A percentile compares a stretch with the other conserved stretches of the same genome.
phyloP scores from a whole-genome alignment of 2,888 invertebrate genomes.

The Ceraclea dissimilis region DNA sequence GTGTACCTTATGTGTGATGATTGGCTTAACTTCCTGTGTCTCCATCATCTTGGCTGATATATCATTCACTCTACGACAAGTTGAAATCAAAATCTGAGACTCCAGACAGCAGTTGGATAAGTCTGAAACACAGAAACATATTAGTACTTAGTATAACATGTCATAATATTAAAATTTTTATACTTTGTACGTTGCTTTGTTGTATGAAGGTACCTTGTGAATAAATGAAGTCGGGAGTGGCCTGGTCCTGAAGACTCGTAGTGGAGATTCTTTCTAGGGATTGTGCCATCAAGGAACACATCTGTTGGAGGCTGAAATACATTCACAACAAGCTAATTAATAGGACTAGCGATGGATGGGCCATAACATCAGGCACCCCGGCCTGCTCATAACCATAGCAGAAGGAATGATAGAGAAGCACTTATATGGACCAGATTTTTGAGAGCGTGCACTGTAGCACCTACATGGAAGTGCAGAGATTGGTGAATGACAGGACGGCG shows the following conservation, averaged over 20 bases:
- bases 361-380: too few relatives aligned
- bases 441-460: too few relatives aligned
- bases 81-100: slow-evolving; percentile 35
- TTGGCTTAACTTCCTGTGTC: slow-evolving; percentile 37
- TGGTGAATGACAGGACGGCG: too few relatives aligned
- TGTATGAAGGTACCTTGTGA: slow-evolving; percentile 16
- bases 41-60: slow-evolving; percentile 40
- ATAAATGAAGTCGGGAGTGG: slow-evolving; percentile 28
- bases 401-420: too few relatives aligned
- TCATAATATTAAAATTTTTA: too few relatives aligned
- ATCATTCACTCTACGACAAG: slow-evolving; percentile 33
- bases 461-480: too few relatives aligned
- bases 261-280: slow-evolving; percentile 66
- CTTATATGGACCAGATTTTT: too few relatives aligned
- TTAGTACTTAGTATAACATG: background rate
- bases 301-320: slow-evolving; percentile 67
- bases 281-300: slow-evolving; percentile 67
- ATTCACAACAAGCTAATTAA: too few relatives aligned
- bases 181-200: too few relatives aligned
- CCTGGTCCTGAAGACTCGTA: slow-evolving; percentile 36
- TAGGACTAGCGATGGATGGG: too few relatives aligned
- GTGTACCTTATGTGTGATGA: slow-evolving; percentile 43
- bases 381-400: too few relatives aligned
- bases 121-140: slow-evolving; percentile 27
- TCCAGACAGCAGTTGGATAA: slow-evolving; percentile 32